These are phyloP conservation scores for Hippocampus guttulatus DNA, from an alignment of 2,113 vertebrate species.

Conservation along the genomic window DNA sequence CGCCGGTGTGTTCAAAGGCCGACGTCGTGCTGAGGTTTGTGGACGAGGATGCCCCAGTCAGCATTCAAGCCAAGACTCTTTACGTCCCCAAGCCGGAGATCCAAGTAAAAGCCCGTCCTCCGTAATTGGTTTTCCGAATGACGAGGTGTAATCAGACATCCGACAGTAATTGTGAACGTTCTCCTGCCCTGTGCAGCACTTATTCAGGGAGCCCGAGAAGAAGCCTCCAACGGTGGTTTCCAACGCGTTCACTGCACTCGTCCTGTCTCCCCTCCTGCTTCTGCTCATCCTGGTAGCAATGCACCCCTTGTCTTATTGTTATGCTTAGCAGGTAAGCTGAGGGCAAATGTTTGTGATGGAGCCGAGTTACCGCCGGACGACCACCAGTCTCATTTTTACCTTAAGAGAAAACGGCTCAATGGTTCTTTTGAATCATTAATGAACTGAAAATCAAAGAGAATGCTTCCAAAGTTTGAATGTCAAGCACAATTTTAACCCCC, in stretches of 20 bases:
- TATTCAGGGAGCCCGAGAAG: slow-evolving; percentile 97
- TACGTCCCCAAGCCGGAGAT: slow-evolving; percentile 96
- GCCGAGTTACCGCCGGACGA: not conserved
- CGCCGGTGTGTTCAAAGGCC: slow-evolving; percentile 71
- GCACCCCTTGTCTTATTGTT: not conserved
- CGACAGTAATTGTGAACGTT: not conserved
- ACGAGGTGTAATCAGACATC: not conserved
- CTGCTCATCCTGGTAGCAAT: slow-evolving; percentile 89
- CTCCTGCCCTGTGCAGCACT: slow-evolving; percentile 77
- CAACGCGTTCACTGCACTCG: slow-evolving; percentile 89
- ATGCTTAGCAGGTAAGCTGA: not conserved
- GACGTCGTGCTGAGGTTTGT: slow-evolving; percentile 92
- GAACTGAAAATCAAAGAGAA: slow-evolving; percentile 26
- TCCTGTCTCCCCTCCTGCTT: slow-evolving; percentile 88
- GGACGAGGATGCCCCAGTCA: slow-evolving; percentile 87
- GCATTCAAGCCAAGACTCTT: slow-evolving; percentile 86
- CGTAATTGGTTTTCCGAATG: not conserved
- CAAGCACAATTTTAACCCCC: slow-evolving; percentile 31
- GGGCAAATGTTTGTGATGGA: no score
- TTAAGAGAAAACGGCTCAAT: slow-evolving; percentile 7
- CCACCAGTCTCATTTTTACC: not conserved
- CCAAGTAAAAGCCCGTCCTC: slow-evolving; percentile 70
- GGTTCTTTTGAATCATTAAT: not conserved
- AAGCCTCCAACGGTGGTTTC: slow-evolving; percentile 92
- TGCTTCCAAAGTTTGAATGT: slow-evolving; percentile 47